phyloP scores from a whole-genome alignment of 2,113 vertebrate genomes.

The Rhabdornis inornatus region DNA sequence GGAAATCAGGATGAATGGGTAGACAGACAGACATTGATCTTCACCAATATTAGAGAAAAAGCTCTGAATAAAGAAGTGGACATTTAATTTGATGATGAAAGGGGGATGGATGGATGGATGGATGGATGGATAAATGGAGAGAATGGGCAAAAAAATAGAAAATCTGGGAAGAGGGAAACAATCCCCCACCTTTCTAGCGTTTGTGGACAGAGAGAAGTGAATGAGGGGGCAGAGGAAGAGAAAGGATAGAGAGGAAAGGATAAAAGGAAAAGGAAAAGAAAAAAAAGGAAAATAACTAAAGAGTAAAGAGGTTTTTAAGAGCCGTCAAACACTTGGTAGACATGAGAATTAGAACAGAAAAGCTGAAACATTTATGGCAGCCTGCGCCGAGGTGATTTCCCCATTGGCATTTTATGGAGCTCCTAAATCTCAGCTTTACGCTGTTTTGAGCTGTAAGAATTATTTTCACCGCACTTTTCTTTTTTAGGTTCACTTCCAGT shows the following conservation, averaged over 20 bases:
- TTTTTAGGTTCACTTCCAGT: neutral
- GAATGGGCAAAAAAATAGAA: neutral
- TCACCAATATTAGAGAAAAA: neutral
- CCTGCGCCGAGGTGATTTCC: neutral
- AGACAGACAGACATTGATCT: neutral
- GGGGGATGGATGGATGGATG: neutral
- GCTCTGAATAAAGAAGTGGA: neutral
- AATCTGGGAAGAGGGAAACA: neutral
- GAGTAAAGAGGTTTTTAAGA: neutral
- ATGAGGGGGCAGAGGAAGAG: neutral
- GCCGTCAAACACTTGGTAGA: slow-evolving; percentile 16
- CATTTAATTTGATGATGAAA: neutral
- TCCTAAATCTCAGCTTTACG: slow-evolving; percentile 4
- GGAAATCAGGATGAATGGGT: neutral
- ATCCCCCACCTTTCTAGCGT: fast-evolving
- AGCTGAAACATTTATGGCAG: slow-evolving; percentile 19
- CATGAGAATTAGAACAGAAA: slow-evolving; percentile 24
- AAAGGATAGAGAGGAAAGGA: neutral
- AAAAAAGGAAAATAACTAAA: neutral
- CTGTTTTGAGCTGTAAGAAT: neutral
- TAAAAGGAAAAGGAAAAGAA: neutral
- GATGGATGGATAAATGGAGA: neutral
- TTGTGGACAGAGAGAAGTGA: neutral
- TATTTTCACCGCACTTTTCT: neutral
- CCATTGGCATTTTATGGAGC: slow-evolving; percentile 1